These are phyloP conservation scores for Brachionus rotundiformis DNA, from an alignment of 1,140 invertebrate genomes.

Conservation along the genomic window DNA sequence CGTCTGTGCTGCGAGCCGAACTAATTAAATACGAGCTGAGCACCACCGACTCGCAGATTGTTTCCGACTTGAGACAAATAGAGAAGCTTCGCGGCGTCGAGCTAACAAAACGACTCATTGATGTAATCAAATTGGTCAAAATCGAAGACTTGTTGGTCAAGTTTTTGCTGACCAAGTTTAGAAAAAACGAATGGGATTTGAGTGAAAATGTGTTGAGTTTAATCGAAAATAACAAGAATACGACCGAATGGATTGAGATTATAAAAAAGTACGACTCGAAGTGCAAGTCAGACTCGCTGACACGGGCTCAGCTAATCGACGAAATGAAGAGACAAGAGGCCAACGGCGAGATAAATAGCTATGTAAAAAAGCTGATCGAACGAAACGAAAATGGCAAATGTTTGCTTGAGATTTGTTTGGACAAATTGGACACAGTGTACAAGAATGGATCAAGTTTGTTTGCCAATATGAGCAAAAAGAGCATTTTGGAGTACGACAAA, in stretches of 20 bases:
- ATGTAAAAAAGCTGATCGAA: not conserved
- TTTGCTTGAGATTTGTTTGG: not conserved
- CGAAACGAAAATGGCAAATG: not conserved
- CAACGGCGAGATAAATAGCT: not conserved
- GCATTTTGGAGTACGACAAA: not conserved
- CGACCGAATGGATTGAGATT: not conserved
- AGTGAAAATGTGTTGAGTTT: not conserved
- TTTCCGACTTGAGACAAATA: not conserved
- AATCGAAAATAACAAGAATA: not conserved
- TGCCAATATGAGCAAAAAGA: not conserved
- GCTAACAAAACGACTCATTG: not conserved
- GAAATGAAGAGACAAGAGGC: slow-evolving; percentile 13
- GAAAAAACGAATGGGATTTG: slow-evolving; percentile 1
- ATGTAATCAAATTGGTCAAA: not conserved
- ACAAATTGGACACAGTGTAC: not conserved
- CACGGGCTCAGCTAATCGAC: not conserved
- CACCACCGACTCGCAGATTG: not conserved
- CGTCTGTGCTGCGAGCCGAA: not conserved
- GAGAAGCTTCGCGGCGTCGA: not conserved
- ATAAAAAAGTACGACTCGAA: not conserved
- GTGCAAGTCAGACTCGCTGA: not conserved
- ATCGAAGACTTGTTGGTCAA: slow-evolving; percentile 14
- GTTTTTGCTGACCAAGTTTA: not conserved
- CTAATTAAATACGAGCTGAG: slow-evolving; percentile 23
- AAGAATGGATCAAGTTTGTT: not conserved